phyloP scores from a whole-genome alignment of 1,140 invertebrate species.

The Oncopeltus fasciatus region DNA sequence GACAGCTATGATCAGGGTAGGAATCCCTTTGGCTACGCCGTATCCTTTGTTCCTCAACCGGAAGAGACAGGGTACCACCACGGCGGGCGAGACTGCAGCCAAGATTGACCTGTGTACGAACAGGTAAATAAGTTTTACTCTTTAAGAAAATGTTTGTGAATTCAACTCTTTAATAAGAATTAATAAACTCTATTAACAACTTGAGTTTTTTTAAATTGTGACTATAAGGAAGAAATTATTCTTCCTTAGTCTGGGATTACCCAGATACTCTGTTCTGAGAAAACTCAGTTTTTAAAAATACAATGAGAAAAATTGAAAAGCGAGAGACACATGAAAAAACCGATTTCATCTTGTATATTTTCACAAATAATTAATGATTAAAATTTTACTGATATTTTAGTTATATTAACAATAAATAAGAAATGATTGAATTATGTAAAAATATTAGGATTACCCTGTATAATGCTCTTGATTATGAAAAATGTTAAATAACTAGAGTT shows the following conservation, averaged over 20 bases:
- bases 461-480: no score
- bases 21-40: constrained; percentile 85
- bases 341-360: no score
- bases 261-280: neutral
- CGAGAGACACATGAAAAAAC: neutral
- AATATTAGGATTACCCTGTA: no score
- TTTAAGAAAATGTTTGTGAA: neutral
- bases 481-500: no score
- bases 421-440: no score
- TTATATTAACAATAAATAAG: no score
- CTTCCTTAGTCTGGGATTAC: no score
- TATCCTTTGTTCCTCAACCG: constrained; percentile 67
- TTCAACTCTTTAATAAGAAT: neutral
- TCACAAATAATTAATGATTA: no score
- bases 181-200: no score
- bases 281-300: neutral
- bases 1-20: constrained; percentile 83
- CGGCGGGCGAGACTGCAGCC: constrained; percentile 85
- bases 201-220: neutral
- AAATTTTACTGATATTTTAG: no score
- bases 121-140: neutral
- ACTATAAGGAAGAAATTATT: neutral
- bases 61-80: constrained; percentile 83
- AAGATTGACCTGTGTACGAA: constrained; percentile 47
- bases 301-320: neutral